Conservation (phyloP, 2,797 vertebrate species). For the Tragopan temminckii region DNA sequence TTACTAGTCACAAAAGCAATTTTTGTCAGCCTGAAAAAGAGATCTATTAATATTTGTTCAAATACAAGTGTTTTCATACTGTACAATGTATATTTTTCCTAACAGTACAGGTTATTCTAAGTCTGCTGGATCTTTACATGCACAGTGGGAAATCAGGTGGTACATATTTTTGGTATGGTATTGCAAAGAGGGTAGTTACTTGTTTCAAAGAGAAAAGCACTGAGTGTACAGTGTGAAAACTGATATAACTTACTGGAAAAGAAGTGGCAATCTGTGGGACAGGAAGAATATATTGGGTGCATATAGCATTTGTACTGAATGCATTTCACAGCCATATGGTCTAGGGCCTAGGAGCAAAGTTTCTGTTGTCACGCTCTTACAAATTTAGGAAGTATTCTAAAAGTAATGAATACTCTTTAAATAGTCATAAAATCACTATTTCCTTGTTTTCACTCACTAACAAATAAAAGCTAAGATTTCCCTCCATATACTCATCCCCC, state of each 20-base stretch:
- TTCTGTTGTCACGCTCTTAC: not conserved
- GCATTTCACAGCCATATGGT: not conserved
- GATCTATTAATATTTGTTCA: not conserved
- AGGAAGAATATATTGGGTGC: not conserved
- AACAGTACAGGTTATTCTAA: not conserved
- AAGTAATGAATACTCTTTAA: not conserved
- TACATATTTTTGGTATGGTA: not conserved
- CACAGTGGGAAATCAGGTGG: not conserved
- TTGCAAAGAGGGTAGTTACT: not conserved
- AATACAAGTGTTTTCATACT: not conserved
- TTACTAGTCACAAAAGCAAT: not conserved
- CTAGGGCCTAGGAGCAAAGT: not conserved
- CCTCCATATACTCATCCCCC: not conserved
- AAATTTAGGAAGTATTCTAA: not conserved
- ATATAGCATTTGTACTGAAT: not conserved
- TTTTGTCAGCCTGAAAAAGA: not conserved
- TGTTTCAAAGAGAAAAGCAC: not conserved
- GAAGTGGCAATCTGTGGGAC: not conserved
- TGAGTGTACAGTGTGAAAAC: not conserved
- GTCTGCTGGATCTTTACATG: not conserved
- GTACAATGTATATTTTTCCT: fast-evolving
- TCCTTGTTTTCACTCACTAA: not conserved
- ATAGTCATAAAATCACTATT: not conserved
- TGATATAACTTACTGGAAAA: not conserved
- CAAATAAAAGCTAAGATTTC: constrained; percentile 4